Evolutionary conservation across 2,797 vertebrate species (phyloP).

Genomic region (Sitta carolinensis): DNA sequence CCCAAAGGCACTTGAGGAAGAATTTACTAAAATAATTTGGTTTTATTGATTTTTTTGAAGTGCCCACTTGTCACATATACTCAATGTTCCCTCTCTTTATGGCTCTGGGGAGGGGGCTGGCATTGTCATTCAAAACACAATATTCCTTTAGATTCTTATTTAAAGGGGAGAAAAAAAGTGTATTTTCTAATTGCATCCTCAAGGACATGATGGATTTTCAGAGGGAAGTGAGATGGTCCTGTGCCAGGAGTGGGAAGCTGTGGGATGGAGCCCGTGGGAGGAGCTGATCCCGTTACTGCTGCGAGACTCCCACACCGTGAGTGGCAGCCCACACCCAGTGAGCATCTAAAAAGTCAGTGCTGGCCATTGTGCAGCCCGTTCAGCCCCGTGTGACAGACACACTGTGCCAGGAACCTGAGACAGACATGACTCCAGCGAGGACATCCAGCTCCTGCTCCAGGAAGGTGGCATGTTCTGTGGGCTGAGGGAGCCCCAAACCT

Average conservation of each 20-base stretch:
- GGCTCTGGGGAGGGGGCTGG: background rate
- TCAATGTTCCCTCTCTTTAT: background rate
- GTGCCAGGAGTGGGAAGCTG: conserved; percentile 6
- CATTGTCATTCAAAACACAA: background rate
- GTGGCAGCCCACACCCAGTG: background rate
- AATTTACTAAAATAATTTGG: background rate
- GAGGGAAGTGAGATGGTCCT: background rate
- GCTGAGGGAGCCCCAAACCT: background rate
- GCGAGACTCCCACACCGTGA: background rate
- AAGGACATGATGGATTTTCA: background rate
- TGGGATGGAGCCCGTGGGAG: background rate
- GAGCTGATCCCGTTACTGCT: background rate
- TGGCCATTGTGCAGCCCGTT: background rate
- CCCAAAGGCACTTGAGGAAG: conserved; percentile 46
- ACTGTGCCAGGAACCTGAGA: background rate
- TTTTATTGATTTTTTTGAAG: background rate
- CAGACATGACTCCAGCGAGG: rapidly evolving
- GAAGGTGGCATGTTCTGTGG: background rate
- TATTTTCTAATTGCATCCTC: background rate
- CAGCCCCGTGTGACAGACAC: background rate
- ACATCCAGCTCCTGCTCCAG: background rate
- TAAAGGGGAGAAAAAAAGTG: rapidly evolving
- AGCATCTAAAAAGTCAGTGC: background rate
- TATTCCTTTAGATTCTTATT: background rate
- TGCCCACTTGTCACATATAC: background rate